Percentiles rank a stretch among this genome's conserved stretches.
Conservation (phyloP, 2,797 vertebrate genomes). For the Tenualosa thibaudeaui region DNA sequence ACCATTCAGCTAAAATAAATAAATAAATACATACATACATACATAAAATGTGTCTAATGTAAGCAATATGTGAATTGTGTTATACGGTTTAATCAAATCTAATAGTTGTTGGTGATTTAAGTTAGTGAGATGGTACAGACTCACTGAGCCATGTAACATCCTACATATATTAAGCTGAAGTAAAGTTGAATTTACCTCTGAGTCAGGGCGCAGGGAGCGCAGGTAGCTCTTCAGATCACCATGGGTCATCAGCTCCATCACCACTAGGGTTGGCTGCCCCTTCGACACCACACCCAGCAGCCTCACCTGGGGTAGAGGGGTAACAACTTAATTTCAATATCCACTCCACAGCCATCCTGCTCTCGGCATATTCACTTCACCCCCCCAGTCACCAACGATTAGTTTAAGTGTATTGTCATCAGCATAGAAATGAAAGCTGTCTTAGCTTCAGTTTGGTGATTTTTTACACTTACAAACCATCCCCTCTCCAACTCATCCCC, state of each 20-base stretch:
- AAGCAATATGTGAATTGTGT: no score
- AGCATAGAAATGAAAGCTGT: no score
- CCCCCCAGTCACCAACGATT: background rate
- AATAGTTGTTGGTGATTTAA: no score
- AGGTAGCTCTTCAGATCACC: constrained; percentile 94
- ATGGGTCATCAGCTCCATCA: constrained; percentile 97
- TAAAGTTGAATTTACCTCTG: constrained; percentile 80
- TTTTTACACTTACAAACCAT: no score
- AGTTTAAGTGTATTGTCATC: background rate
- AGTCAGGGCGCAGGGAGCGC: constrained; percentile 87
- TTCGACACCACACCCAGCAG: constrained; percentile 95
- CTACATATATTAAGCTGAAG: background rate
- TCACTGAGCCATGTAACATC: no score
- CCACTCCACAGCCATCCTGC: background rate
- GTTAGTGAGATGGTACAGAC: no score
- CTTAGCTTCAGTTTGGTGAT: no score
- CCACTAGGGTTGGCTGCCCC: constrained; percentile 92
- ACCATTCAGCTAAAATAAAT: no score
- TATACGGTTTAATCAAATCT: no score
- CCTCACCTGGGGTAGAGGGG: constrained; percentile 78
- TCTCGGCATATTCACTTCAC: background rate
- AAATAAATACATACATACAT: no score
- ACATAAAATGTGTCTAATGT: no score
- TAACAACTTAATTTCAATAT: background rate
- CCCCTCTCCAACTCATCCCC: no score